phyloP scores from a whole-genome alignment of 2,113 vertebrate genomes.

The Psammodynastes pulverulentus region DNA sequence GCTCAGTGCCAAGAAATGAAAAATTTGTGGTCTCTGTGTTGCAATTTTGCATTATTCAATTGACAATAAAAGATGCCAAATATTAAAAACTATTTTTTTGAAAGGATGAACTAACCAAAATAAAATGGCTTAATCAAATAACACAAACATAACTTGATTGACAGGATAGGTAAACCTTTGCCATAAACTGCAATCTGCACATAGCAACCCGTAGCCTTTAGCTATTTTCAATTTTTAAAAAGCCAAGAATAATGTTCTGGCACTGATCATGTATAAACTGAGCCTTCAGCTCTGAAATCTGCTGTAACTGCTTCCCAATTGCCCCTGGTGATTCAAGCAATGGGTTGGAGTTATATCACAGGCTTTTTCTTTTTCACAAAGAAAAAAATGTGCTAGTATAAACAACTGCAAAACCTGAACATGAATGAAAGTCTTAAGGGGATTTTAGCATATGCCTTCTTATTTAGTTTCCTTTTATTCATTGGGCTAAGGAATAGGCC shows the following conservation, averaged over 20 bases:
- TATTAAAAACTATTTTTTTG: slow-evolving; percentile 41
- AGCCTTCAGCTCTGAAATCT: slow-evolving; percentile 32
- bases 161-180: slow-evolving; percentile 59
- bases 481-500: neutral
- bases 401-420: slow-evolving; percentile 36
- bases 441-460: neutral
- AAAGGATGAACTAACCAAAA: slow-evolving; percentile 45
- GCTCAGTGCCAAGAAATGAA: slow-evolving; percentile 57
- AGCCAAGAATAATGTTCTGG: slow-evolving; percentile 61
- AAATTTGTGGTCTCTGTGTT: slow-evolving; percentile 56
- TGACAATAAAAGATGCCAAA: slow-evolving; percentile 38
- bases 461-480: slow-evolving; percentile 24
- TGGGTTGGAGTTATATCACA: slow-evolving; percentile 19
- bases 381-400: neutral
- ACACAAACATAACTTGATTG: slow-evolving; percentile 48
- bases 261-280: slow-evolving; percentile 42
- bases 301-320: slow-evolving; percentile 16
- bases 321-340: slow-evolving; percentile 31
- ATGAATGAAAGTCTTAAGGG: neutral
- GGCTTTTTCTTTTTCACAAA: neutral
- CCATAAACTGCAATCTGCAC: slow-evolving; percentile 44
- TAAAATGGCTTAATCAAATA: slow-evolving; percentile 46
- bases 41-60: slow-evolving; percentile 51
- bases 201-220: slow-evolving; percentile 48
- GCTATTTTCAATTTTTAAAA: slow-evolving; percentile 49